Evolutionary conservation across 2,797 vertebrate genomes (phyloP).

Genomic region (Pogoniulus pusillus): DNA sequence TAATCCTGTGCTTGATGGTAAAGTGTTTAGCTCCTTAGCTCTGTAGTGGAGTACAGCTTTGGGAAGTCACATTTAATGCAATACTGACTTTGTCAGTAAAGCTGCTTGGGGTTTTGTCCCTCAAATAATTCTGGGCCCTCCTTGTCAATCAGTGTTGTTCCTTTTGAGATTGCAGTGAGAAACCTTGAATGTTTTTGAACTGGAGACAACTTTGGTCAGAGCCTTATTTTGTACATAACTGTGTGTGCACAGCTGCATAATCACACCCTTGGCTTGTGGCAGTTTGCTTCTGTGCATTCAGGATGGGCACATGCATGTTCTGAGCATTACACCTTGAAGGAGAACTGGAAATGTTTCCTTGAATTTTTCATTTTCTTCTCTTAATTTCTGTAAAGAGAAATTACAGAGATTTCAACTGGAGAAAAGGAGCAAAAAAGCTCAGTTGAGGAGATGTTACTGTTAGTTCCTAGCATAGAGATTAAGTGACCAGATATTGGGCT

Average conservation of each 20-base stretch:
- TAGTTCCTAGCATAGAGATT: neutral
- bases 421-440: neutral
- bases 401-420: neutral
- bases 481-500: too few relatives aligned
- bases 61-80: neutral
- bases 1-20: too few relatives aligned
- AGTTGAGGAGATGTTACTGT: neutral
- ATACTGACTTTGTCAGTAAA: neutral
- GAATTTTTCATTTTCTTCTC: neutral
- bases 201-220: neutral
- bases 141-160: neutral
- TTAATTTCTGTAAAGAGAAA: neutral
- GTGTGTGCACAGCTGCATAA: neutral
- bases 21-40: neutral
- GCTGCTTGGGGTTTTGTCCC: neutral
- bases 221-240: neutral
- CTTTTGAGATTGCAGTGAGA: neutral
- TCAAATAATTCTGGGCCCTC: neutral
- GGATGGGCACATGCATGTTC: neutral
- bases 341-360: neutral
- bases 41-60: neutral
- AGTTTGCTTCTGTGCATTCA: neutral
- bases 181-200: neutral
- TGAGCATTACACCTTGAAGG: neutral
- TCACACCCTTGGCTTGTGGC: neutral